A percentile compares a stretch with the other conserved stretches of the same genome.
These are phyloP conservation scores for Hylaeus anthracinus DNA, from an alignment of 1,140 invertebrate genomes.

Conservation along the genomic window DNA sequence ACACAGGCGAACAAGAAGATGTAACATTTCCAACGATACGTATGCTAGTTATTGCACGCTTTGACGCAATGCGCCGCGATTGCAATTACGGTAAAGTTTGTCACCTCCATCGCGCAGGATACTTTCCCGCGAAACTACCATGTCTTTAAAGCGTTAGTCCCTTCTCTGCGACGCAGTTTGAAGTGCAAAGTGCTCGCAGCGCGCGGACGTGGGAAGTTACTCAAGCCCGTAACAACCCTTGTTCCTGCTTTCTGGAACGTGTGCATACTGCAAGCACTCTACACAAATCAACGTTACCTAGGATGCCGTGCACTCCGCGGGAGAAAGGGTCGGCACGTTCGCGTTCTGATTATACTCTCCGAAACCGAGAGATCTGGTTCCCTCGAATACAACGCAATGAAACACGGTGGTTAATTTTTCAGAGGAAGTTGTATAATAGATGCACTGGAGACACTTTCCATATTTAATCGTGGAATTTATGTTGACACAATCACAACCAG, in stretches of 20 bases:
- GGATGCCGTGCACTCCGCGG: neutral
- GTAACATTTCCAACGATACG: too few species aligned
- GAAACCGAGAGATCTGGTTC: neutral
- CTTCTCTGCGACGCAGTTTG: neutral
- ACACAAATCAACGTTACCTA: constrained; percentile 28
- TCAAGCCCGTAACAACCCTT: constrained; percentile 27
- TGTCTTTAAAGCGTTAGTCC: constrained; percentile 8
- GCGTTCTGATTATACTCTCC: too few species aligned
- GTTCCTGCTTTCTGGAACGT: constrained; percentile 39
- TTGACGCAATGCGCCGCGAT: too few species aligned
- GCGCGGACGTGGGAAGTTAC: constrained; percentile 23
- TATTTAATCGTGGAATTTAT: too few species aligned
- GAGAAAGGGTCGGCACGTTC: too few species aligned
- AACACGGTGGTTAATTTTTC: too few species aligned
- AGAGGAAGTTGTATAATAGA: too few species aligned
- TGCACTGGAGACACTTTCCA: too few species aligned
- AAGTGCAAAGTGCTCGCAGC: constrained; percentile 16
- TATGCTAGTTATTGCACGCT: too few species aligned
- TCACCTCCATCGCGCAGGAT: neutral
- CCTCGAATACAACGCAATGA: too few species aligned
- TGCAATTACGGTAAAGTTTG: neutral
- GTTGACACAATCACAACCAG: too few species aligned
- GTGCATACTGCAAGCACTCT: constrained; percentile 20
- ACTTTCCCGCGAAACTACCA: neutral
- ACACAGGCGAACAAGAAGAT: too few species aligned